Percentiles rank a stretch among this genome's conserved stretches.
These are phyloP conservation scores for Cheilosia grossa DNA, from an alignment of 2,888 invertebrate species.

Conservation along the genomic window DNA sequence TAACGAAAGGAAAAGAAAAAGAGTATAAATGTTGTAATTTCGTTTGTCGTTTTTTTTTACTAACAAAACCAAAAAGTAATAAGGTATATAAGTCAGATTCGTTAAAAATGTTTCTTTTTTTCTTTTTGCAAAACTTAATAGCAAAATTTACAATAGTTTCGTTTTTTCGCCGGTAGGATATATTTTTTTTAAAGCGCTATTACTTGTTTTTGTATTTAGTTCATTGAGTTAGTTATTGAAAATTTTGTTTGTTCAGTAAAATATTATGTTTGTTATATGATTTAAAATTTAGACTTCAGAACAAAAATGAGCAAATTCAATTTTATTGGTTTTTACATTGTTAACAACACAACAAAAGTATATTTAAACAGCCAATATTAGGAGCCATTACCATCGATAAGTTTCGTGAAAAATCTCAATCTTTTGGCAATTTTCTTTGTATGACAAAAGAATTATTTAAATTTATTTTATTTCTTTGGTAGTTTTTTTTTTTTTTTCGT, in stretches of 20 bases:
- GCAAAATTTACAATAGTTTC: conserved; percentile 66
- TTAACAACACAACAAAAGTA: conserved; percentile 69
- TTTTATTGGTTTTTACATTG: conserved; percentile 66
- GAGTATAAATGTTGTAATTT: conserved; percentile 52
- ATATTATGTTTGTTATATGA: conserved; percentile 50
- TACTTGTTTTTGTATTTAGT: conserved; percentile 26
- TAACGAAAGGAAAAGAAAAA: conserved; percentile 19
- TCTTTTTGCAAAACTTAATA: conserved; percentile 60
- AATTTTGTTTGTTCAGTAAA: conserved; percentile 70
- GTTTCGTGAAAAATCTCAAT: conserved; percentile 84
- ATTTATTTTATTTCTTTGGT: conserved; percentile 74
- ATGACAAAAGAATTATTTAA: conserved; percentile 84
- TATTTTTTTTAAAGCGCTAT: conserved; percentile 43
- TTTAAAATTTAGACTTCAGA: conserved; percentile 21
- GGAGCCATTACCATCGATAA: conserved; percentile 84
- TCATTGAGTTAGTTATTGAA: conserved; percentile 38
- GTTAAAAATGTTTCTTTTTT: conserved; percentile 44
- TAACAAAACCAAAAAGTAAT: conserved; percentile 74
- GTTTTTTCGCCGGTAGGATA: conserved; percentile 35
- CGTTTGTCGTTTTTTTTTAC: conserved; percentile 40
- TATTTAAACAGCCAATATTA: conserved; percentile 82
- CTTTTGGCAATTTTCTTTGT: conserved; percentile 82
- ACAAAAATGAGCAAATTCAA: conserved; percentile 62
- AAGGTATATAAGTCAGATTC: conserved; percentile 71
- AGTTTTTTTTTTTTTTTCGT: conserved; percentile 49